These are phyloP conservation scores for Mystacornis crossleyi DNA, from an alignment of 2,113 vertebrate genomes.

Conservation along the genomic window DNA sequence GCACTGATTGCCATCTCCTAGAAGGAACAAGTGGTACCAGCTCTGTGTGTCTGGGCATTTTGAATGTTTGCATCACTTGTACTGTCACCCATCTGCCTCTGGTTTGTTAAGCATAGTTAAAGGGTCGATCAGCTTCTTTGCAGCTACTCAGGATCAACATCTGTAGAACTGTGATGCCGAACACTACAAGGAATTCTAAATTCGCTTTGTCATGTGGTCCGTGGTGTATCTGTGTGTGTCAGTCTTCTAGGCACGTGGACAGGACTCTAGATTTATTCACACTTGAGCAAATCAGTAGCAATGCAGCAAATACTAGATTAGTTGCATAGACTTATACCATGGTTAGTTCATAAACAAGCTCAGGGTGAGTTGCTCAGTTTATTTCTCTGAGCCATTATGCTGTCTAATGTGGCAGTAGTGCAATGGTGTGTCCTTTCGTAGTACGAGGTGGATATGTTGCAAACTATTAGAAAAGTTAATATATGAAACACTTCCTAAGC, in stretches of 20 bases:
- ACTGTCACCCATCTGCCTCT: neutral
- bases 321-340: neutral
- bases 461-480: neutral
- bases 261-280: neutral
- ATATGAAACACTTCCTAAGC: neutral
- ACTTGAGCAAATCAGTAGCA: neutral
- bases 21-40: neutral
- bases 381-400: neutral
- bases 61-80: neutral
- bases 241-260: accelerated
- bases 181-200: neutral
- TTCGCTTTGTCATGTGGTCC: neutral
- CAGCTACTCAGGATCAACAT: neutral
- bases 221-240: neutral
- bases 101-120: neutral
- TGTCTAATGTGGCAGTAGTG: neutral
- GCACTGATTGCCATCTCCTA: conserved; percentile 41
- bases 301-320: neutral
- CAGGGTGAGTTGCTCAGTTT: neutral
- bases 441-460: accelerated
- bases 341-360: neutral
- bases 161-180: neutral
- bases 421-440: neutral
- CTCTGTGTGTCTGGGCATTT: neutral
- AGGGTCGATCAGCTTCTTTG: neutral